Base-by-base conservation (phyloP, 2,888 invertebrate genomes). In the Lysandra bellargus region DNA sequence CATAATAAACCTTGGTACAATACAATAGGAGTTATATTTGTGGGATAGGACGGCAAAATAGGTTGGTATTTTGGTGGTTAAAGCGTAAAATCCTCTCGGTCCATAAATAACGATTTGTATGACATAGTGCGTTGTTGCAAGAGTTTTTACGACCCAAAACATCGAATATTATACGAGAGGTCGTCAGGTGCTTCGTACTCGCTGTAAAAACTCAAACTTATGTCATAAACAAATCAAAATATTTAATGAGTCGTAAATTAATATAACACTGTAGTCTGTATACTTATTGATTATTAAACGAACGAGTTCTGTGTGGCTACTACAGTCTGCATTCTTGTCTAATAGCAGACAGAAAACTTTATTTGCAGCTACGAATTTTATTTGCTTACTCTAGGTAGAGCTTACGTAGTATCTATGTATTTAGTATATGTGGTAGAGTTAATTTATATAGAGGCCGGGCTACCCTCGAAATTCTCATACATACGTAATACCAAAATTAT, bases 61-160 rank as follows among this genome's bases (percentile, higher is more conserved):
- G 57, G 6, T 49, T 53, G 75, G 75, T 53, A 14, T 76, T 33
- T 33, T 57, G 80, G 82, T 84, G 81, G 85, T 84, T 81, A 82
- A 81, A 80, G 83, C 83, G 85, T 88, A 87, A 87, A 87, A 86
- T 86, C 86, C 84, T 86, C 88, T 86, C 85, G 88, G 84, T 87
- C 84, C 90, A 91, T 94, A 94, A 93, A 93, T 94, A 91, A 92
- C 86, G 87, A 86, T 89, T 86, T 87, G 89, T 92, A 91, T 92
- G 93, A 93, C 93, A 92, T 89, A 90, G 87, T 86, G 88, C 87
- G 91, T 90, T 90, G 92, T 92, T 91, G 89, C 90, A 88, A 88
- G 89, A 83, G 81, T 84, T 86, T 85, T 85, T 84, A 86, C 84
- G 85, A 85, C 80, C 82, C 79, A 85, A 85, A 84, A 84, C 85